phyloP scores from a whole-genome alignment of 2,113 vertebrate genomes.

The Ranitomeya imitator region DNA sequence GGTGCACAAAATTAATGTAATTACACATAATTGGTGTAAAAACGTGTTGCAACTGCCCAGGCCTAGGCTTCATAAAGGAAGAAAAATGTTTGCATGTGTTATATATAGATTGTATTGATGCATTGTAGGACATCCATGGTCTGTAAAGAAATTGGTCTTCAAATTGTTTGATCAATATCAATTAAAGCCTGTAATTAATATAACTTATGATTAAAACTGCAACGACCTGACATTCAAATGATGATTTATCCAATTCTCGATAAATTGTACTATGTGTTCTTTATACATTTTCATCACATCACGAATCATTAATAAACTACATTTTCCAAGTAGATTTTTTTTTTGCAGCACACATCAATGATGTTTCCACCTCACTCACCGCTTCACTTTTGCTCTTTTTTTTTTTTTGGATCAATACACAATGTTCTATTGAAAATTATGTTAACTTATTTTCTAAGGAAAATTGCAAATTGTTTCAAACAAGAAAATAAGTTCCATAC shows the following conservation, averaged over 20 bases:
- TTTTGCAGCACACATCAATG: constrained; percentile 30
- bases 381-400: constrained; percentile 8
- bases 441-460: constrained; percentile 43
- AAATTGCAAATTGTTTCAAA: constrained; percentile 41
- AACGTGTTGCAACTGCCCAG: too few species aligned
- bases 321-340: constrained; percentile 19
- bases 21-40: too few species aligned
- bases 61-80: too few species aligned
- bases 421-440: constrained; percentile 35
- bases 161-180: background rate
- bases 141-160: background rate
- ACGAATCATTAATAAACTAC: constrained; percentile 28
- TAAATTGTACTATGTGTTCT: background rate
- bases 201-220: background rate
- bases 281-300: constrained; percentile 28
- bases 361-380: constrained; percentile 26
- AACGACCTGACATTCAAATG: background rate
- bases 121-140: background rate
- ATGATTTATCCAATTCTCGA: background rate
- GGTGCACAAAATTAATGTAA: too few species aligned
- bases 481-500: constrained; percentile 35
- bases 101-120: background rate
- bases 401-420: constrained; percentile 26
- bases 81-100: background rate
- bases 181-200: background rate